Base-by-base conservation (phyloP, 2,888 invertebrate genomes). In the Drosophila nigricruria region DNA sequence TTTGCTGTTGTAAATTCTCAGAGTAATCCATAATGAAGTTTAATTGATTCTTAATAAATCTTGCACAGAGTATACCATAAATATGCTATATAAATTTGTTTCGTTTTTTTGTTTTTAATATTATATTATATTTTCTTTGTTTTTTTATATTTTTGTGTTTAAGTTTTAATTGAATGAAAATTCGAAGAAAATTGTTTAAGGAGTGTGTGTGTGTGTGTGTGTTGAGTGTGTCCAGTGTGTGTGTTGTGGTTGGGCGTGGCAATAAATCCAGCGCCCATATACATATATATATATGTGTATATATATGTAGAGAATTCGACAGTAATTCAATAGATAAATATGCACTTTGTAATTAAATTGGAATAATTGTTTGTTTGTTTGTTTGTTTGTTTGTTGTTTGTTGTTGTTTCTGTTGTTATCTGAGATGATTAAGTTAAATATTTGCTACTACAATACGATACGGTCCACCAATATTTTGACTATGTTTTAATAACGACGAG, bases 11-110 rank as follows among this genome's bases (percentile, higher is more conserved):
- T 77, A 84, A 84, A 84, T 86, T 86, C 70, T 86, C 86, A 75
- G 86, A 83, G 70, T 87, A 87, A 83, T 88, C 70, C 80, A 86
- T 86, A 86, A 88, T 86, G 80, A 84, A 86, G 83, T 83, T 79
- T 78, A 88, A 86, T 81, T 87, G 80, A 84, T 87, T 84, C 56
- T 78, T 87, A 87, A 82, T 84, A 84, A 87, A 84, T 82, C 73
- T 87, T 87, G 85, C 84, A 84, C 87, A 87, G 82, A 80, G 80
- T 84, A 81, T 86, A 84, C 84, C 77, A 65, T 86, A 83, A 87
- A 78, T 81, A 82, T 84, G 76, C 80, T 87, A 82, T 80, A 82
- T 84, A 87, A 87, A 87, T 81, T 78, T 76, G 54, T 64, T 58
- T 82, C 52, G 50, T 73, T 61, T 80, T 60, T 47, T 60, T 50